Percentiles rank a stretch among this genome's conserved stretches.
Conservation (phyloP, 1,140 invertebrate species). For the Lordiphosa mommai region DNA sequence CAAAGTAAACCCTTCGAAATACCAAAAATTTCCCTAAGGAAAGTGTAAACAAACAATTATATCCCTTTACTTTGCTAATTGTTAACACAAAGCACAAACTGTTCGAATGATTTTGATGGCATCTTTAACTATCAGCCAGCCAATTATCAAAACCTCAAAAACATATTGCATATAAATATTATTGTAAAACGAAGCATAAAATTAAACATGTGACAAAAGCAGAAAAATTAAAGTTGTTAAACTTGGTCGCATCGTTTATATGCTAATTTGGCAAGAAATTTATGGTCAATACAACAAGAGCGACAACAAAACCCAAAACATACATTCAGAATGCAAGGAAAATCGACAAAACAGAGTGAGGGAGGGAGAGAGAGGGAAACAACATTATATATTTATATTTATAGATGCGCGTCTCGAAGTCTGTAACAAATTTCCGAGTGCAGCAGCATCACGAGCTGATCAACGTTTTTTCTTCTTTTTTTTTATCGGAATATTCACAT, state of each 20-base stretch:
- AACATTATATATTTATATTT: constrained; percentile 44
- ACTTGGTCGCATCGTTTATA: constrained; percentile 66
- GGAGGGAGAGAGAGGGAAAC: constrained; percentile 4
- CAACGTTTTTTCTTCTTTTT: constrained; percentile 28
- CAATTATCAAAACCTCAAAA: neutral
- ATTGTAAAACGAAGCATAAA: constrained; percentile 27
- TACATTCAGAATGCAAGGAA: constrained; percentile 26
- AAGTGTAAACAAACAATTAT: no score
- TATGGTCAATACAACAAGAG: constrained; percentile 72
- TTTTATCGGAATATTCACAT: constrained; percentile 62
- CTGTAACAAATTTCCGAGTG: constrained; percentile 58
- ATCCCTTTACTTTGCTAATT: no score
- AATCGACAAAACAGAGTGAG: constrained; percentile 1
- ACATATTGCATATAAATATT: constrained; percentile 27
- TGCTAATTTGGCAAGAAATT: constrained; percentile 69
- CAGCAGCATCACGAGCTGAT: constrained; percentile 34
- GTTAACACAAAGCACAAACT: no score
- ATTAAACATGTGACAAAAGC: constrained; percentile 30
- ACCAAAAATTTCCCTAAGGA: no score
- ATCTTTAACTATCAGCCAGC: neutral
- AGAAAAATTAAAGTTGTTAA: constrained; percentile 46
- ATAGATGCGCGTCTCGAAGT: constrained; percentile 53
- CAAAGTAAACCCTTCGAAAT: no score
- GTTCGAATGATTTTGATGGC: no score
- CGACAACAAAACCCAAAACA: constrained; percentile 64